Percentiles rank a stretch among this genome's conserved stretches.
Conservation (phyloP, 2,888 invertebrate species). For the Conomelus anceps region DNA sequence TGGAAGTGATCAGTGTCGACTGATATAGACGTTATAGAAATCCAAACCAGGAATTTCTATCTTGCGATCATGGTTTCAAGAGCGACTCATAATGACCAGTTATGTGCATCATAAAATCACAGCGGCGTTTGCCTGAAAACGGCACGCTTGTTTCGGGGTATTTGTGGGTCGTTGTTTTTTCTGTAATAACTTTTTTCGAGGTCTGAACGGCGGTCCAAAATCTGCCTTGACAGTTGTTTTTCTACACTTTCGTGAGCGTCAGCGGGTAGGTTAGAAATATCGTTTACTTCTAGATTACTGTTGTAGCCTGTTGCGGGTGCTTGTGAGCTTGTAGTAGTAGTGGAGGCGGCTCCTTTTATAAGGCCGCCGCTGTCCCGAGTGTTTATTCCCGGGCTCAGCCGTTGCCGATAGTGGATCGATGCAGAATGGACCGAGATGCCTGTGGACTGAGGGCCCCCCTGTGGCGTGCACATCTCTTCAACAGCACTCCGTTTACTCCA, state of each 20-base stretch:
- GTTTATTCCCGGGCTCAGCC: neutral
- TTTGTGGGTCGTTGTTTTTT: too few relatives aligned
- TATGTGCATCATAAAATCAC: neutral
- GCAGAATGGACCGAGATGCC: neutral
- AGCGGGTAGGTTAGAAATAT: neutral
- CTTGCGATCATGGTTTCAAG: neutral
- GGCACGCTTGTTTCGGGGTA: too few relatives aligned
- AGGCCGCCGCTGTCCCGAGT: neutral
- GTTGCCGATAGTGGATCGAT: too few relatives aligned
- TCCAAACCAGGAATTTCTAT: neutral
- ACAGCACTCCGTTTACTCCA: conserved; percentile 1
- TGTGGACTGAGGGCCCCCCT: neutral
- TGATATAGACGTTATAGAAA: neutral
- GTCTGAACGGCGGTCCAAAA: neutral
- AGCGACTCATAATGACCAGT: neutral
- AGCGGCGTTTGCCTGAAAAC: too few relatives aligned
- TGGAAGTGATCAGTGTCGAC: too few relatives aligned
- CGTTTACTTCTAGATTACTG: neutral
- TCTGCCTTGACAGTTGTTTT: neutral
- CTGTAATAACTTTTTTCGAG: neutral
- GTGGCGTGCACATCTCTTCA: neutral
- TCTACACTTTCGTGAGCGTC: neutral
- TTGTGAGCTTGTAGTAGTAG: too few relatives aligned
- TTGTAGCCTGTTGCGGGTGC: neutral
- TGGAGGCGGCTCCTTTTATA: neutral